Percentiles rank a stretch among this genome's conserved stretches.
phyloP scores from a whole-genome alignment of 92 coral and sea anemone genomes.

The Micromussa lordhowensis region DNA sequence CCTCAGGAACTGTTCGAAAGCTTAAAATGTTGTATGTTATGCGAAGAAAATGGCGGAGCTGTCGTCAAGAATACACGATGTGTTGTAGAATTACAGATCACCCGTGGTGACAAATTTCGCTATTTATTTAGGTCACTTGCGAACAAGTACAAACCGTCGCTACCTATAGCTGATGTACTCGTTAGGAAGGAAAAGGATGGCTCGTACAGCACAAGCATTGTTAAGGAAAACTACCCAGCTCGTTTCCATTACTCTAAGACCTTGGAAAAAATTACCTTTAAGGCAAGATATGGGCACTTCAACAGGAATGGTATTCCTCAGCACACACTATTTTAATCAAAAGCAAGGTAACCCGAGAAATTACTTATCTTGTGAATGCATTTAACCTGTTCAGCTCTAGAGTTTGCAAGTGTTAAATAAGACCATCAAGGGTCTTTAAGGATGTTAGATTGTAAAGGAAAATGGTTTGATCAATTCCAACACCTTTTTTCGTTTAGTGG shows the following conservation, averaged over 20 bases:
- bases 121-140: conserved; percentile 4
- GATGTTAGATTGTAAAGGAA: neutral
- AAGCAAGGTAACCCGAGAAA: neutral
- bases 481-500: conserved; percentile 43
- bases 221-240: conserved; percentile 31
- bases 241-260: conserved; percentile 26
- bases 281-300: conserved; percentile 39
- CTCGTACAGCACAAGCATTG: conserved; percentile 37
- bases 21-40: conserved; percentile 15
- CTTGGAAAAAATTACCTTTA: conserved; percentile 30
- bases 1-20: conserved; percentile 11
- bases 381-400: conserved; percentile 3
- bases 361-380: conserved; percentile 1
- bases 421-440: neutral
- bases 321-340: conserved; percentile 21
- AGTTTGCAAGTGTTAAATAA: conserved; percentile 6
- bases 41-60: conserved; percentile 20
- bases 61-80: conserved; percentile 16
- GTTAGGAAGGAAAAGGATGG: conserved; percentile 25
- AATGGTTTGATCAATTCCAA: conserved; percentile 2
- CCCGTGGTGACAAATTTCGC: neutral
- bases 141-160: conserved; percentile 22
- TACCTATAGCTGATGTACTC: conserved; percentile 26
- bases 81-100: conserved; percentile 2
- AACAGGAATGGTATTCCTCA: conserved; percentile 35